Conservation (phyloP, 1,140 invertebrate species). For the Tetraneura akinire region DNA sequence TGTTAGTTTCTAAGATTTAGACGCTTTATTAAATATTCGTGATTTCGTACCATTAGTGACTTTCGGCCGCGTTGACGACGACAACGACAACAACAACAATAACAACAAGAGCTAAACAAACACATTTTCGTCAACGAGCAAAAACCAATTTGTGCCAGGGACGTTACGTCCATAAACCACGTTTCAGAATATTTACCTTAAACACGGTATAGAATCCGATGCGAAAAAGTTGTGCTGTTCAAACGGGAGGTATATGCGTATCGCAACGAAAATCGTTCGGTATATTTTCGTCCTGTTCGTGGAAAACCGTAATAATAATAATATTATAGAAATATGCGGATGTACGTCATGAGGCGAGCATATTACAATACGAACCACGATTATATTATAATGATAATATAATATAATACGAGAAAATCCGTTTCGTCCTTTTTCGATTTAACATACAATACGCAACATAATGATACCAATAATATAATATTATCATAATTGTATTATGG, state of each 20-base stretch:
- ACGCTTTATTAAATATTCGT: neutral
- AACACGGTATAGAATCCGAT: slow-evolving; percentile 18
- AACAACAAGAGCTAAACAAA: neutral
- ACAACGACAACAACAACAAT: neutral
- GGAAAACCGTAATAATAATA: neutral
- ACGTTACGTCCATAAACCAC: neutral
- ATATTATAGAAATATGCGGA: no score
- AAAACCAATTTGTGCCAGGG: slow-evolving; percentile 26
- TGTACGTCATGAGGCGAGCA: no score
- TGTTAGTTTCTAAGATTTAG: no score
- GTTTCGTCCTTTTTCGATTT: no score
- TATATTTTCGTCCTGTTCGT: neutral
- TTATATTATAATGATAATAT: no score
- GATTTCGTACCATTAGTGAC: slow-evolving; percentile 31
- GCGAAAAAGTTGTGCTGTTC: neutral
- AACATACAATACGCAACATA: no score
- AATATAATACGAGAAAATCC: no score
- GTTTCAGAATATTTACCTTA: neutral
- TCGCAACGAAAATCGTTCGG: neutral
- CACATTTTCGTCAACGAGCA: slow-evolving; percentile 29
- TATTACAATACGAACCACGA: no score
- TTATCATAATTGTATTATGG: no score
- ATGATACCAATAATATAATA: no score
- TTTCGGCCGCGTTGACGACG: neutral
- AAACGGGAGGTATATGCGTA: neutral